These are phyloP conservation scores for Leguminivora glycinivorella DNA, from an alignment of 1,140 invertebrate species.

Conservation along the genomic window DNA sequence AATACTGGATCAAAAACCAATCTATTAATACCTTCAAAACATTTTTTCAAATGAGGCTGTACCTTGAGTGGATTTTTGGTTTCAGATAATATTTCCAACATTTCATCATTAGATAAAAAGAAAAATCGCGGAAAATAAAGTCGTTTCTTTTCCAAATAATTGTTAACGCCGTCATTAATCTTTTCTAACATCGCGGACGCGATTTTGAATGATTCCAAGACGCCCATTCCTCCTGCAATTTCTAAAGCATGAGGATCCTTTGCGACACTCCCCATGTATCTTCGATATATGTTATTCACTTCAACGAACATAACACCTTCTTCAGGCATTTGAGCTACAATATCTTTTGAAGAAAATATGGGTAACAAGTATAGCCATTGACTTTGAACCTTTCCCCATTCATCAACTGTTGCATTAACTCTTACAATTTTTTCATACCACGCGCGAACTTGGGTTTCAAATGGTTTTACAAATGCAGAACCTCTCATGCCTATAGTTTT, in stretches of 20 bases:
- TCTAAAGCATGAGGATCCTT: constrained; percentile 87
- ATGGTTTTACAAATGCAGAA: constrained; percentile 94
- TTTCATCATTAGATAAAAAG: constrained; percentile 97
- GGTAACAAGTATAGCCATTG: constrained; percentile 96
- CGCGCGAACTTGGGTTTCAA: constrained; percentile 87
- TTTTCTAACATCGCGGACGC: constrained; percentile 88
- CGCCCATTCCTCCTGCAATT: constrained; percentile 84
- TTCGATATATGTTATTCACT: constrained; percentile 88
- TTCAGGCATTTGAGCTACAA: constrained; percentile 95
- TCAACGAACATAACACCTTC: constrained; percentile 89
- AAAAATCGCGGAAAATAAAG: constrained; percentile 96
- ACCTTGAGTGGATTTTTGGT: constrained; percentile 93
- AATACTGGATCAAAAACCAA: constrained; percentile 87
- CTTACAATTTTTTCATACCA: constrained; percentile 91
- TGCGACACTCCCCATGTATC: constrained; percentile 87
- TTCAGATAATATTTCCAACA: constrained; percentile 96
- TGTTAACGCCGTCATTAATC: constrained; percentile 92
- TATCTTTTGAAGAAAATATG: constrained; percentile 96
- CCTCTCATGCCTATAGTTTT: constrained; percentile 94
- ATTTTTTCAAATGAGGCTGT: constrained; percentile 95
- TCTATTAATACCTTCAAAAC: constrained; percentile 89
- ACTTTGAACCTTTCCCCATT: constrained; percentile 93
- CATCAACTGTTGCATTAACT: constrained; percentile 89
- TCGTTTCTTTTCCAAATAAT: constrained; percentile 95
- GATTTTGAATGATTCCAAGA: constrained; percentile 87